phyloP scores from a whole-genome alignment of 2,113 vertebrate genomes.

The Pitta sordida region DNA sequence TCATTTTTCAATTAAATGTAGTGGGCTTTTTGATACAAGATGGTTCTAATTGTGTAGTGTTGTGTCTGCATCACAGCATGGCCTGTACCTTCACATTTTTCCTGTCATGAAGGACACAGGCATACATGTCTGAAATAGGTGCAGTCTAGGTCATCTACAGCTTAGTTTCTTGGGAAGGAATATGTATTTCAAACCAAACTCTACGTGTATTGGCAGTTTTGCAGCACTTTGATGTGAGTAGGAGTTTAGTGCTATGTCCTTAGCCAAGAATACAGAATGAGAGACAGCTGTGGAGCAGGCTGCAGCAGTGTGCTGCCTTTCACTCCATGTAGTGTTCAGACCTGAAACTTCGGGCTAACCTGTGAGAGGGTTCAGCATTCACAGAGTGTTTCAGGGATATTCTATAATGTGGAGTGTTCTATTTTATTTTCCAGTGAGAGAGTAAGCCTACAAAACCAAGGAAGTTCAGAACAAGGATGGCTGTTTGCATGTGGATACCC shows the following conservation, averaged over 20 bases:
- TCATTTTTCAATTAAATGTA: background rate
- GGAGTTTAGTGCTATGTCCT: background rate
- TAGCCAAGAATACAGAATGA: background rate
- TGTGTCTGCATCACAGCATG: background rate
- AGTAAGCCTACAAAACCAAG: background rate
- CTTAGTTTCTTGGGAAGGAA: background rate
- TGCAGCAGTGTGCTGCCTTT: background rate
- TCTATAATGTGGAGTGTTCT: background rate
- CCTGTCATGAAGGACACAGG: background rate
- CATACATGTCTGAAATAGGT: background rate
- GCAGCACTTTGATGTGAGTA: background rate
- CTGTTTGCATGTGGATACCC: background rate
- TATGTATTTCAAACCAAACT: background rate
- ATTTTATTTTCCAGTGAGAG: background rate
- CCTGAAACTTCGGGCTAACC: background rate
- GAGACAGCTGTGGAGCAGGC: background rate
- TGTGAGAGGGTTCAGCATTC: background rate
- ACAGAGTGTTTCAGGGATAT: background rate
- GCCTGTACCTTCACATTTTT: background rate
- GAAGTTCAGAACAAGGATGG: background rate
- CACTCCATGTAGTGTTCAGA: accelerated
- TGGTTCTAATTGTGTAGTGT: background rate
- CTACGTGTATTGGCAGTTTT: background rate
- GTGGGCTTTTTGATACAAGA: background rate
- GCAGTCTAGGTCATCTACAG: background rate